Conservation (phyloP, 2,888 invertebrate genomes). For the Drosophila stalkeri region DNA sequence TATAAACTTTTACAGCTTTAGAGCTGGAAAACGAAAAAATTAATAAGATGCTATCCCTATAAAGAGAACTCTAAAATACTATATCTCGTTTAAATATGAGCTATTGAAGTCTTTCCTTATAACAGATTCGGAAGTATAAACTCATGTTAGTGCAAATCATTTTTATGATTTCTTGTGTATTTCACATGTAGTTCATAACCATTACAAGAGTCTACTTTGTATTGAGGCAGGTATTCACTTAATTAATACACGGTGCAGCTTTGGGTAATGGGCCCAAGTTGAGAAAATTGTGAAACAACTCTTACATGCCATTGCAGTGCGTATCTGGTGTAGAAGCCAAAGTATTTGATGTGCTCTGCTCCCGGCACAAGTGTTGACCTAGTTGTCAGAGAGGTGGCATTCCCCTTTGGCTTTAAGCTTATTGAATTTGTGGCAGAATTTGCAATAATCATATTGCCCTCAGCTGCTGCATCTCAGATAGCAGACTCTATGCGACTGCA, state of each 20-base stretch:
- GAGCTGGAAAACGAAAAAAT: too few species aligned
- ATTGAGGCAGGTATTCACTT: background rate
- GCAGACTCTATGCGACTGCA: conserved; percentile 18
- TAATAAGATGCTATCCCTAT: too few species aligned
- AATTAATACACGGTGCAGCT: background rate
- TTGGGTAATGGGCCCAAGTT: background rate
- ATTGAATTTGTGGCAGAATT: conserved; percentile 61
- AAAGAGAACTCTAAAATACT: too few species aligned
- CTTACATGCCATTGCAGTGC: conserved; percentile 19
- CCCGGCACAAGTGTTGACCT: conserved; percentile 50
- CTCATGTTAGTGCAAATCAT: background rate
- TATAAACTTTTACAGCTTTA: too few species aligned
- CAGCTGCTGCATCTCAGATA: conserved; percentile 15
- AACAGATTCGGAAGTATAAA: background rate
- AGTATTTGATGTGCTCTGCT: conserved; percentile 19
- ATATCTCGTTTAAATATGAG: background rate
- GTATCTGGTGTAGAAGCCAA: conserved; percentile 6
- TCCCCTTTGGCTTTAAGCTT: conserved; percentile 35
- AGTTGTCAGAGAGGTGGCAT: conserved; percentile 46
- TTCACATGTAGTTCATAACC: background rate
- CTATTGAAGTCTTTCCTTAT: background rate
- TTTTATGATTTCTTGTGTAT: background rate
- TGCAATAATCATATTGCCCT: conserved; percentile 66
- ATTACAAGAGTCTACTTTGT: background rate
- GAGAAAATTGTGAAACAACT: background rate